Evolutionary conservation across 2,888 invertebrate genomes (phyloP), one percentile per base, ranked within the genome.

Genomic region (Lasioglossum marginatum): DNA sequence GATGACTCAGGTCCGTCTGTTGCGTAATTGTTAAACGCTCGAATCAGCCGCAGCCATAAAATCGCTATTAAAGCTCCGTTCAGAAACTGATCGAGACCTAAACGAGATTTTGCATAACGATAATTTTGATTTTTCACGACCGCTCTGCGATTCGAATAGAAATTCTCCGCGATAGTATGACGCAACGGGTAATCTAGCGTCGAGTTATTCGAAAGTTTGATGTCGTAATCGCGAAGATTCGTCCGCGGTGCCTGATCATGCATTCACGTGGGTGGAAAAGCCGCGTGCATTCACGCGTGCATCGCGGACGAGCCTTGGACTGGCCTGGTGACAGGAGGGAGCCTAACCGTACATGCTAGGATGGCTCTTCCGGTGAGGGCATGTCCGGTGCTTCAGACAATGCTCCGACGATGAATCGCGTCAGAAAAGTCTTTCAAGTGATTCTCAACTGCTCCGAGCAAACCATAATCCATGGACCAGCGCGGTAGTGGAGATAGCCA

Each of bases 321-420:
- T 70, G 75, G 57, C 81, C 48, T 70, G 81, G 70, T 71, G 89
- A 88, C 85, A 77, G 74, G 68, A 81, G 79, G 75, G 78, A 83
- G 77, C 37, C 45, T 70, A 78, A 85, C 81, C 82, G 78, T 82
- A 77, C 82, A 83, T 85, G 83, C 91, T 86, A 88, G 89, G 89
- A 92, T 89, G 92, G 92, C 89, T 91, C 93, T 92, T 93, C 93
- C 93, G 93, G 92, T 90, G 90, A 90, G 87, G 91, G 92, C 91
- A 90, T 91, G 92, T 93, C 93, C 93, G 93, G 91, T 89, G 84
- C 83, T 87, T 81, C 79, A 81, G 85, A 90, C 92, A 89, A 90
- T 89, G 45, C 87, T 81, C 48, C 80, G 72, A 57, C 90, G 87
- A 85, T 83, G 82, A 68, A 88, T 85, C 87, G 87, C 74, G 74